Base-by-base conservation (phyloP, 37 sponge, comb jelly and placozoan genomes). In the Chondrosia reniformis region DNA sequence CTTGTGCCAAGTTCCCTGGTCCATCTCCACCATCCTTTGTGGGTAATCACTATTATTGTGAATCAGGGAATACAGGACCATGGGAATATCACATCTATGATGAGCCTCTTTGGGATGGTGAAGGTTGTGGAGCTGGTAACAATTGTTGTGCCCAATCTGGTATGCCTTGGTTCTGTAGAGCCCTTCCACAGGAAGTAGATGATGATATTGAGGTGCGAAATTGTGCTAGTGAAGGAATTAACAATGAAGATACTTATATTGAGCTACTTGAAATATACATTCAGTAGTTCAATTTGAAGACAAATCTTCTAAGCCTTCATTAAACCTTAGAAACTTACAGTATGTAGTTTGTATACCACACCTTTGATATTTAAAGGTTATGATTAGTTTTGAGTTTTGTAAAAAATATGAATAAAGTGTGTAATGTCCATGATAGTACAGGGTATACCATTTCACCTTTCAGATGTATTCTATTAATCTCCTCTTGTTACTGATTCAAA, bases 71-170 rank as follows among this genome's bases (percentile, higher is more conserved):
- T 41, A 52, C 36, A 13, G 77, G 77, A 56, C 33, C 28, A 8
- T 69, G 41, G 72, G 34, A 55, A 24, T 5, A 12, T 9, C 0
- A 3, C 15, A 22, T 77, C 6, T 55, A 55, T 31, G 61, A 77
- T 27, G 77, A 77, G 62, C 77, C 61, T 44, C 40, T 77, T 39
- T 77, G 77, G 77, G 77, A 57, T 33, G 62, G 77, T 39, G 77
- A 56, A 12, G 77, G 77, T 15, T 77, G 77, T 77, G 58, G 57
- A 17, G 27, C 59, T 56, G 61, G 41, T n/a, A 77, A 57, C 40
- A 55, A 45, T 41, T 77, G 77, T 25, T 77, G 77, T 25, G 36
- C n/a, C 4, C 40, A 56, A 13, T 25, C 61, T 57, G 77, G 77
- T 34, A 33, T 55, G 57, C 77, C 77, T 3, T 77, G 77, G 77